Evolutionary conservation across 2,888 invertebrate genomes (phyloP).

Genomic region (Dichetophora obliterata): DNA sequence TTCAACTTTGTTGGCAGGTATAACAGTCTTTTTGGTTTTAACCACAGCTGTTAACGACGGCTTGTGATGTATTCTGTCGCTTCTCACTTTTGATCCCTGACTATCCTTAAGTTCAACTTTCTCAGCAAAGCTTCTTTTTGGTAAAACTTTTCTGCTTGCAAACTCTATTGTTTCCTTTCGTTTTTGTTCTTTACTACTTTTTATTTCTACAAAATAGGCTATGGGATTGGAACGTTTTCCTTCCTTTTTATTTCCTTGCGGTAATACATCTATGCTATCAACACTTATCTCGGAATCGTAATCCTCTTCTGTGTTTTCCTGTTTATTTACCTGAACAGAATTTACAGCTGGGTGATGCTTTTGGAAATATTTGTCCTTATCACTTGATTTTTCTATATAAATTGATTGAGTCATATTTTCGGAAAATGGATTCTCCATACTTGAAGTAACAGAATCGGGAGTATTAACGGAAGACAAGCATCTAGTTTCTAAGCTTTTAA

Average conservation of each 20-base stretch:
- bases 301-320: conserved; percentile 33
- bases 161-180: background rate
- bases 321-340: background rate
- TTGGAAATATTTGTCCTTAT: background rate
- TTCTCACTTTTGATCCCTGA: background rate
- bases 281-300: conserved; percentile 42
- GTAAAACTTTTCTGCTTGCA: background rate
- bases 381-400: conserved; percentile 18
- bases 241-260: conserved; percentile 38
- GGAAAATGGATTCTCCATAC: conserved; percentile 14
- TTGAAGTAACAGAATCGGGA: conserved; percentile 23
- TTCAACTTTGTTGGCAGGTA: conserved; percentile 2
- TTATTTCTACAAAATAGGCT: conserved; percentile 51
- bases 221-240: conserved; percentile 8
- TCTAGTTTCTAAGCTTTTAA: background rate
- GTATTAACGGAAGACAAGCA: background rate
- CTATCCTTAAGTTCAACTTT: conserved; percentile 13
- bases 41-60: background rate
- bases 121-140: background rate
- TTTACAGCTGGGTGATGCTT: background rate
- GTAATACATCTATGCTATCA: conserved; percentile 47
- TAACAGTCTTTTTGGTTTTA: conserved; percentile 10
- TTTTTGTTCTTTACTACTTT: conserved; percentile 15
- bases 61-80: background rate
- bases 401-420: conserved; percentile 26